Base-by-base conservation (phyloP, 2,113 vertebrate species). In the Ophthalmolycus amberensis region DNA sequence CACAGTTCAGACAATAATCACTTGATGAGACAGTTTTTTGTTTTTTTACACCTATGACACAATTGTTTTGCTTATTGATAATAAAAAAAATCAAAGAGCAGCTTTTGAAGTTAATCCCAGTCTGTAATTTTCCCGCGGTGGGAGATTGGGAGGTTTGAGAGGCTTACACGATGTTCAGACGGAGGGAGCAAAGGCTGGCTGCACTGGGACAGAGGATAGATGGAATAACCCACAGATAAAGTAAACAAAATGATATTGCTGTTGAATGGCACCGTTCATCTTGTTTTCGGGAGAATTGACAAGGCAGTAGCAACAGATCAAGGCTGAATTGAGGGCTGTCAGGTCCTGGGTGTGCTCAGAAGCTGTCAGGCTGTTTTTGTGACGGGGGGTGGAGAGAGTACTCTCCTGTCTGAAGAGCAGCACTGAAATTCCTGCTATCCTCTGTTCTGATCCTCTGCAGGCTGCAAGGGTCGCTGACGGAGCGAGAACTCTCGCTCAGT, bases 401-500 rank as follows among this genome's bases (percentile, higher is more conserved):
- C 85, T 85, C 71, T 89, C 65, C 77, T 87, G 75, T 88, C 84
- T 80, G 78, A 71, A 87, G 82, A 92, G 84, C 83, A 88, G 76
- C 84, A 82, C 77, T 80, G 77, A 90, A 92, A 93, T 88, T 76
- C 87, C 79, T 86, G 86, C 85, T 88, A 62, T 91, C 85, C 91
- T 86, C 83, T 75, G 64, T 76, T 81, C 77, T 86, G 90, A 90
- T 89, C 77, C 75, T 84, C 75, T 77, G 69, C 82, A 86, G 80
- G 64, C 84, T 79, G 71, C 18, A 5, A 83, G 82, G 65, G 82
- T 38, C 91, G 93, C 94, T 94, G 93, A 95, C 86, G 84, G 72
- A 91, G 92, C 86, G 65, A 91, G 82, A 93, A 86, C 76, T 75
- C 56, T 54, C 58, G 22, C 56, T 29, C 37, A 22, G 46, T 29